phyloP scores from a whole-genome alignment of 1,140 invertebrate genomes.

The Cyclina sinensis region DNA sequence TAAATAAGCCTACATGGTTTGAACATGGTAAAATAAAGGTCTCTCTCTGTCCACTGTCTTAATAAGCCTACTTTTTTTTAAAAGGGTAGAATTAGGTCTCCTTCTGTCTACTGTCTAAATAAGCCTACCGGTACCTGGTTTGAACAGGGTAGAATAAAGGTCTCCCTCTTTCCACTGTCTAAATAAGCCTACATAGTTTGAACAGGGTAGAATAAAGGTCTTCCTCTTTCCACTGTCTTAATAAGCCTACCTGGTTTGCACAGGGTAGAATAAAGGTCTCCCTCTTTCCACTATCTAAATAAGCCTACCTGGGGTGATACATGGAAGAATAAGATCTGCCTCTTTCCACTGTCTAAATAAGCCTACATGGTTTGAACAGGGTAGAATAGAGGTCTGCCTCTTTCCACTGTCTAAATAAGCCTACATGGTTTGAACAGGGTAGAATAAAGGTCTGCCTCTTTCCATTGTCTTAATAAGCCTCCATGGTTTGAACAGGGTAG shows the following conservation, averaged over 20 bases:
- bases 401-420: conserved; percentile 83
- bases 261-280: conserved; percentile 74
- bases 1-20: conserved; percentile 64
- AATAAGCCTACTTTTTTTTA: no score
- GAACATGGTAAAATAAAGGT: no score
- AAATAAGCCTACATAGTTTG: conserved; percentile 80
- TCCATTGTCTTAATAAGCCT: conserved; percentile 82
- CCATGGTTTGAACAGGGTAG: conserved; percentile 78
- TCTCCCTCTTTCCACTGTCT: conserved; percentile 85
- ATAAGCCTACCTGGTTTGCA: conserved; percentile 83
- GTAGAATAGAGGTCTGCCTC: conserved; percentile 81
- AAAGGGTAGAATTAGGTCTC: no score
- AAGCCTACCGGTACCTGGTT: no score
- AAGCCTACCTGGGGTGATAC: conserved; percentile 80
- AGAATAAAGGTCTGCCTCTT: conserved; percentile 81
- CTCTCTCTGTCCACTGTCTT: conserved; percentile 62
- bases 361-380: conserved; percentile 79
- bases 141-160: conserved; percentile 72
- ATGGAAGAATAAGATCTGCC: no score
- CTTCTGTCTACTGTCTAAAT: no score
- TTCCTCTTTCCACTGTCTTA: conserved; percentile 85
- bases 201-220: conserved; percentile 73
- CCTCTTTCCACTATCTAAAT: conserved; percentile 85
- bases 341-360: no score
- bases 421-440: conserved; percentile 54